Base-by-base conservation (phyloP, 2,888 invertebrate genomes). In the Maniola hyperantus region DNA sequence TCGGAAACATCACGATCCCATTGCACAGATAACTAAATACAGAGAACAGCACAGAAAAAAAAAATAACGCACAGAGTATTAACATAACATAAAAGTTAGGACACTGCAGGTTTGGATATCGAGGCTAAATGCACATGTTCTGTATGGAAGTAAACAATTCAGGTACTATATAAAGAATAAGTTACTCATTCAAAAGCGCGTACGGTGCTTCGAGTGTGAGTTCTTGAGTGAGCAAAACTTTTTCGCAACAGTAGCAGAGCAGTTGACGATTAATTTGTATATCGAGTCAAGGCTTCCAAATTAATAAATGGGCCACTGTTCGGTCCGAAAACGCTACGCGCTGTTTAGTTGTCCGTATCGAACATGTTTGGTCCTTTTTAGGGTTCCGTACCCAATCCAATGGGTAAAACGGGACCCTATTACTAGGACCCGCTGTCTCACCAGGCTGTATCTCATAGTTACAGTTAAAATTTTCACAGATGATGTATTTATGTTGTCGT, bases 101-200 rank as follows among this genome's bases (percentile, higher is more conserved):
- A 82, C 89, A 90, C 88, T 85, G 88, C 89, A 87, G 90, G 88
- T 83, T 87, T 78, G 76, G 83, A 84, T 80, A 77, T 76, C 74
- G 77, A 73, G 69, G 67, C 69, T 88, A 88, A 89, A 89, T 88
- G 89, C 88, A 87, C 74, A 73, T 78, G 76, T 72, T 73, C 50
- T 61, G 51, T 63, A 62, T 50, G 66, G 63, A 58, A 66, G 57
- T 67, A 59, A 64, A 57, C 46, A 65, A 61, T 68, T 74, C 73
- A 73, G 73, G 74, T 73, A 74, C 71, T 62, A 66, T 65, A 60
- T 26, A 36, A 50, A 63, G 60, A 67, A 63, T 48, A 58, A 4
- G 53, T 50, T 66, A 64, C 55, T 61, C 60, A 67, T 67, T 59
- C 64, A 59, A 62, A 60, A 64, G 58, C 67, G 61, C 67, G 42